phyloP scores from a whole-genome alignment of 2,888 invertebrate genomes.

The Elgonia sp. region DNA sequence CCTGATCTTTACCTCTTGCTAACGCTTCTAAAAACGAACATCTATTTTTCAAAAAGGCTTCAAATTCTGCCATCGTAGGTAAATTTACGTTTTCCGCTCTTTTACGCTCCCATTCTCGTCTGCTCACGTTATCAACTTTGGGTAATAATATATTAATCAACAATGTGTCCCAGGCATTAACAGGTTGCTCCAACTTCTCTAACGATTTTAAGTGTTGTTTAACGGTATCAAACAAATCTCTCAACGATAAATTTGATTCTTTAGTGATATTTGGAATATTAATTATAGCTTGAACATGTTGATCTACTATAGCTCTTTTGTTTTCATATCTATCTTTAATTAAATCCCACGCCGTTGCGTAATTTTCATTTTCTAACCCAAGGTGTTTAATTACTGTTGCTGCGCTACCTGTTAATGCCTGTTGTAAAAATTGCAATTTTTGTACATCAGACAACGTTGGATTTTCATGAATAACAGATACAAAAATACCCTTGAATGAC shows the following conservation, averaged over 20 bases:
- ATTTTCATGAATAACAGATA: not conserved
- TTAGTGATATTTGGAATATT: constrained; percentile 41
- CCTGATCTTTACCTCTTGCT: not conserved
- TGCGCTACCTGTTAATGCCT: constrained; percentile 43
- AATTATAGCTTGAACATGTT: constrained; percentile 48
- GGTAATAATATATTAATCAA: constrained; percentile 16
- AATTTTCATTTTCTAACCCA: constrained; percentile 57
- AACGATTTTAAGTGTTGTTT: constrained; percentile 26
- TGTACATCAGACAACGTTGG: constrained; percentile 9
- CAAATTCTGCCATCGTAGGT: constrained; percentile 23
- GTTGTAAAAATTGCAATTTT: constrained; percentile 42
- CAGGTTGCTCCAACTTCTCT: constrained; percentile 19
- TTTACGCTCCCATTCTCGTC: constrained; percentile 17
- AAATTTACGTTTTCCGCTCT: constrained; percentile 19
- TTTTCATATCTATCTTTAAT: constrained; percentile 54
- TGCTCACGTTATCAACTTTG: constrained; percentile 12
- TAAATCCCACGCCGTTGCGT: constrained; percentile 37
- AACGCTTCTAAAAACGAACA: constrained; percentile 26
- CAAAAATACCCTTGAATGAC: not conserved
- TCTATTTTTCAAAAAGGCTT: constrained; percentile 1
- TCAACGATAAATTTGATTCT: constrained; percentile 47
- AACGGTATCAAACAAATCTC: constrained; percentile 14
- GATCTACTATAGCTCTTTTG: constrained; percentile 36
- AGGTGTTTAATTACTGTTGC: constrained; percentile 35
- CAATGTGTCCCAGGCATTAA: constrained; percentile 19